phyloP scores from a whole-genome alignment of 1,140 invertebrate species.

The Trichonephila clavata region DNA sequence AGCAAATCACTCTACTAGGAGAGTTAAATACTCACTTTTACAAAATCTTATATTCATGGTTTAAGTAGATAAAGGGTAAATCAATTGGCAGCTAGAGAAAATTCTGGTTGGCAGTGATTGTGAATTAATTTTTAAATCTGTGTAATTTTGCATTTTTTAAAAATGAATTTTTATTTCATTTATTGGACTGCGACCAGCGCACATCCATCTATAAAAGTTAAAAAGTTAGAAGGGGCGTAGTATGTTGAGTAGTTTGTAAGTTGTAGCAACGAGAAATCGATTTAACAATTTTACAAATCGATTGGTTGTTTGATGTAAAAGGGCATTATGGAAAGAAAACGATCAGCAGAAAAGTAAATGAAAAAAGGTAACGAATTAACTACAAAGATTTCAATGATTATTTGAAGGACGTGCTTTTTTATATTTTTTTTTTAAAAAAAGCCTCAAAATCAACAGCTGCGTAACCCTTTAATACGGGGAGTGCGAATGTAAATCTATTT shows the following conservation, averaged over 20 bases:
- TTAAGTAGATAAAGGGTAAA: conserved; percentile 1
- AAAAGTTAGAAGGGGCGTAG: conserved; percentile 4
- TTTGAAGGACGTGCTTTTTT: neutral
- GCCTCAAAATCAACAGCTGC: too few relatives aligned
- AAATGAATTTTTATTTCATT: neutral
- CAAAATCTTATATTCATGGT: conserved; percentile 48
- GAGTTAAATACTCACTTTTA: conserved; percentile 24
- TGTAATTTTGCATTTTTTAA: neutral
- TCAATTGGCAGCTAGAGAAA: neutral
- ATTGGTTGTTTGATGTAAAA: too few relatives aligned
- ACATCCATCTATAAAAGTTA: neutral
- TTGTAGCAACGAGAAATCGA: neutral
- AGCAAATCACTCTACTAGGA: too few relatives aligned
- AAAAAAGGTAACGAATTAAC: too few relatives aligned
- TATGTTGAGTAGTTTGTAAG: conserved; percentile 31
- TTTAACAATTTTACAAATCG: neutral
- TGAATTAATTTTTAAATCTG: neutral
- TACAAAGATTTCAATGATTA: too few relatives aligned
- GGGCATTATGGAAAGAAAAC: too few relatives aligned
- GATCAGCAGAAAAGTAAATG: too few relatives aligned
- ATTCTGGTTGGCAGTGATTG: neutral
- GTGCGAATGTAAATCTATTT: too few relatives aligned
- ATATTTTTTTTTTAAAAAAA: too few relatives aligned
- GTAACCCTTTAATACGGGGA: too few relatives aligned
- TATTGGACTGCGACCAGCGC: conserved; percentile 23